phyloP scores from a whole-genome alignment of 2,797 vertebrate genomes.

The Spondyliosoma cantharus region DNA sequence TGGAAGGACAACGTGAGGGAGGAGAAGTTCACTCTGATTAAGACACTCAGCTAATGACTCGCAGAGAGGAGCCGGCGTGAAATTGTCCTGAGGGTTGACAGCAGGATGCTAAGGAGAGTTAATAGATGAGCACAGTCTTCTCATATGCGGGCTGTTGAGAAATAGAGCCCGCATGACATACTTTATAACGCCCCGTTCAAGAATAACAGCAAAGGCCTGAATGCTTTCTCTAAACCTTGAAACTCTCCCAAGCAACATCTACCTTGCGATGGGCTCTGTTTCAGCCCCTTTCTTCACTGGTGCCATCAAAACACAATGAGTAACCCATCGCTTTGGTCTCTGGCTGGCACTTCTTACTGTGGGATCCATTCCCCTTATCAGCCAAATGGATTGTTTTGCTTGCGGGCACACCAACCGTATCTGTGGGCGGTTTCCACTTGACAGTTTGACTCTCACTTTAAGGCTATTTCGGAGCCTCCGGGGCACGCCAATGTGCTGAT shows the following conservation, averaged over 20 bases:
- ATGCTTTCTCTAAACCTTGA: neutral
- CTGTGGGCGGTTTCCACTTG: slow-evolving; percentile 71
- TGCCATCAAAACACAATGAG: slow-evolving; percentile 50
- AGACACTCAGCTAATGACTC: slow-evolving; percentile 36
- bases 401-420: slow-evolving; percentile 65
- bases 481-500: slow-evolving; percentile 50
- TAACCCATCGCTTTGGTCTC: slow-evolving; percentile 2
- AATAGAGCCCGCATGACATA: neutral
- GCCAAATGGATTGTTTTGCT: slow-evolving; percentile 61
- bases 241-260: neutral
- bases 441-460: slow-evolving; percentile 69
- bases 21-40: slow-evolving; percentile 21
- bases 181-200: neutral
- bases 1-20: neutral
- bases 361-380: slow-evolving; percentile 67
- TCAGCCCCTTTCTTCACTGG: slow-evolving; percentile 34
- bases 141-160: neutral
- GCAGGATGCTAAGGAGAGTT: slow-evolving; percentile 28
- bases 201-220: slow-evolving; percentile 1
- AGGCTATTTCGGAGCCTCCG: slow-evolving; percentile 49
- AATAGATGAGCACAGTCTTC: slow-evolving; percentile 18
- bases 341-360: slow-evolving; percentile 35
- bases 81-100: slow-evolving; percentile 27
- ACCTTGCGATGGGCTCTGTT: slow-evolving; percentile 37
- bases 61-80: slow-evolving; percentile 9